Evolutionary conservation across 64 coral and sea anemone genomes (phyloP), one percentile per base, ranked within the genome.

Genomic region (Platygyra sinensis): DNA sequence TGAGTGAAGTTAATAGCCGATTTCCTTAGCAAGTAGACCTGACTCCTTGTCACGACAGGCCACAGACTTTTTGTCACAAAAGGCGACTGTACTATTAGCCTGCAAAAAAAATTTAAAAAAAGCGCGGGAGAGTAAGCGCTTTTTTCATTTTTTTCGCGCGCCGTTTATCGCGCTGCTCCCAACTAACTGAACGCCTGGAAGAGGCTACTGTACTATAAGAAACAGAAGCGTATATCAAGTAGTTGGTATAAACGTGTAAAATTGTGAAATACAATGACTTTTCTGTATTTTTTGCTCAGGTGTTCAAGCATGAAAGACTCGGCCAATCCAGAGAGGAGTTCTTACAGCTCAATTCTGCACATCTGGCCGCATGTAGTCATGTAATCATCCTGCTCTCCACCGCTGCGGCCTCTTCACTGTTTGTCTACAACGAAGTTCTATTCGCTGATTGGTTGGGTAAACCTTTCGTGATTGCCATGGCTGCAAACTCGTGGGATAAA

Each of bases 241-340:
- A 36, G 33, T 36, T 36, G 33, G 33, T 36, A 36, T 46, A 2
- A 49, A 5, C 9, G 51, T 33, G 15, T 69, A n/a, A 25, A 72
- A 31, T 30, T 42, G 14, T 51, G 42, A 19, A 14, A 80, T 22
- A 29, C 60, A 33, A 5, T 22, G 20, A 61, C 17, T 60, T 60
- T 82, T 82, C 12, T 20, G 9, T 73, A 8, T 59, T 24, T 74
- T 62, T 15, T 27, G 74, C 16, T 59, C 73, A 93, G 91, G 94
- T 93, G 29, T 87, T 81, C 49, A 92, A 96, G 72, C 94, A 96
- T 31, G 86, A 88, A 33, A 80, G 95, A 33, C 88, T 96, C 17
- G 95, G 95, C 16, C 95, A 96, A 75, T 96, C 95, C 64, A 87
- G 81, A 82, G 95, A 94, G 18, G 95, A 94, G 51, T 96, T 96